Evolutionary conservation across 2,888 invertebrate species (phyloP), one percentile per base, ranked within the genome.

Genomic region (Meandrusa payeni): DNA sequence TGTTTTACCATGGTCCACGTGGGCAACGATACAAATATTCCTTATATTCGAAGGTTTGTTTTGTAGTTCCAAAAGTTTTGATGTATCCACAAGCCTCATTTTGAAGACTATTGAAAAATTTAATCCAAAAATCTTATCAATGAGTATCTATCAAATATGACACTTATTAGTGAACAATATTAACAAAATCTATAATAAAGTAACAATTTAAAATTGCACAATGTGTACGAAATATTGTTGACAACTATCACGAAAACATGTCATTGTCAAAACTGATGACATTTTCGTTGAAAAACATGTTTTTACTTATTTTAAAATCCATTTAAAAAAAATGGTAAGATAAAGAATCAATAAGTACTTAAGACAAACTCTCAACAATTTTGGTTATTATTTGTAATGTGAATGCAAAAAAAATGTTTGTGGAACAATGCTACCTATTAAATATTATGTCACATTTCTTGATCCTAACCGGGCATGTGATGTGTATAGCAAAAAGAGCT

Each of bases 1-100:
- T 0, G 98, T 99, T 82, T 99, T 99, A 0, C 99, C 98, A 89
- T 99, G 99, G 76, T 99, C 98, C 52, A 99, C 98, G 89, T 99
- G 98, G 5, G 98, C 99, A 65, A 99, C 89, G 61, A 99, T 98
- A 74, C 98, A 98, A 61, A 99, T 95, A 85, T 98, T 98, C 41
- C 98, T 90, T 58, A 98, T 93, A 66, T 90, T 89, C 46, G 87
- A 70, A 5, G 93, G 90, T 57, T 90, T 87, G 57, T 89, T 91
- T 81, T 96, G 96, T 48, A 96, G 89, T 57, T 90, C 81, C 10
- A 75, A 70, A 50, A 94, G 79, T 74, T 91, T 91, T 7, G 88
- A 76, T 2, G 82, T 68, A 52, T 82, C 88, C 27, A 92, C 79
- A 2, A 89, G 69, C 61, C 90, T 87, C 92, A 93, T 93, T 51